A percentile compares a stretch with the other conserved stretches of the same genome.
These are phyloP conservation scores for Cerceris ruficornis DNA, from an alignment of 2,888 invertebrate species.

Conservation along the genomic window DNA sequence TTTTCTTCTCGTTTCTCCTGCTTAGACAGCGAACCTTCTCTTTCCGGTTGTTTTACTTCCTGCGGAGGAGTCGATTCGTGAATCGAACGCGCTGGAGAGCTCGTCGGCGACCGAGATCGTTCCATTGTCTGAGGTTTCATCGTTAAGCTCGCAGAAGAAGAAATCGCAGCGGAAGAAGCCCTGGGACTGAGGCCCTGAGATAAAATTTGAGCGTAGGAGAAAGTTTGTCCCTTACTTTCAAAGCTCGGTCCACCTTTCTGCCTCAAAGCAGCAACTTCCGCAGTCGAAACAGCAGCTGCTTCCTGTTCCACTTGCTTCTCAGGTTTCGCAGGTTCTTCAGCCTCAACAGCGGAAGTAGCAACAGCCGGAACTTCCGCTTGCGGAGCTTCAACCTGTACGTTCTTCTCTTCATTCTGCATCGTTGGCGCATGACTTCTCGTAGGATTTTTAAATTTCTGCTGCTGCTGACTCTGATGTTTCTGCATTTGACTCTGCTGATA, in stretches of 20 bases:
- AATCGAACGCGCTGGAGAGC: constrained; percentile 10
- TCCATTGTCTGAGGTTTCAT: constrained; percentile 50
- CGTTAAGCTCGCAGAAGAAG: background rate
- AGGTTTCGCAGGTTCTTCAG: constrained; percentile 1
- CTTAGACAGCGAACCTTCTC: constrained; percentile 19
- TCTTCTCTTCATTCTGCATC: constrained; percentile 35
- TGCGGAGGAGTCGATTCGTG: constrained; percentile 62
- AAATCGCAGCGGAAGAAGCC: constrained; percentile 75
- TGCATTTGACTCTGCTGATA: constrained; percentile 56
- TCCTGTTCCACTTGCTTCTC: constrained; percentile 8
- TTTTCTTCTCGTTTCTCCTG: constrained; percentile 46
- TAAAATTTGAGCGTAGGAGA: constrained; percentile 89
- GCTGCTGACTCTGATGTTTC: constrained; percentile 54
- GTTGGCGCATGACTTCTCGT: constrained; percentile 5
- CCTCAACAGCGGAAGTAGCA: background rate
- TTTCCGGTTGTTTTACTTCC: constrained; percentile 25
- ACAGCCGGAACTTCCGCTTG: constrained; percentile 2
- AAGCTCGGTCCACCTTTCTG: background rate
- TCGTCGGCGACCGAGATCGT: constrained; percentile 58
- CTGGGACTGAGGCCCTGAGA: constrained; percentile 84
- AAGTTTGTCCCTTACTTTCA: constrained; percentile 68
- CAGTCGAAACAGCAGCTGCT: background rate
- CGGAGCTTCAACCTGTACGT: constrained; percentile 8
- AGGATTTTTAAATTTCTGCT: constrained; percentile 23
- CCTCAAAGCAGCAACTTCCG: background rate